Base-by-base conservation (phyloP, 2,797 vertebrate species). In the Mus minutoides region DNA sequence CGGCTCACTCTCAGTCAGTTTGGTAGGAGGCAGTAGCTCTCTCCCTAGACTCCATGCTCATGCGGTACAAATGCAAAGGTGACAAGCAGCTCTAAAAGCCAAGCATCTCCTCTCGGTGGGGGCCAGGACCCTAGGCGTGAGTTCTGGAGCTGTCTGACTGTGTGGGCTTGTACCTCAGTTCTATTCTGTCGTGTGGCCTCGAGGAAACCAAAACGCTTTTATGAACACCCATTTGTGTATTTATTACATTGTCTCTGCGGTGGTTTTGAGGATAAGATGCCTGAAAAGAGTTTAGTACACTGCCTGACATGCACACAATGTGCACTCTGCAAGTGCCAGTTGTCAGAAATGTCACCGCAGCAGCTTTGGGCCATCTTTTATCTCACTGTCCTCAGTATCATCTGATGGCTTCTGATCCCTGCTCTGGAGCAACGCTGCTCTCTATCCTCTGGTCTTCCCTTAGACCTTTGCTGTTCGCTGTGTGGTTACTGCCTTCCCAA, bases 1-100 rank as follows among this genome's bases (percentile, higher is more conserved):
- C 0, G 2, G 83, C 90, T 77, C 46, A n/a, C 88, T 86, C 52
- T 37, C 77, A 71, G 93, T 80, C 94, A 67, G 29, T 89, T 97
- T 86, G 21, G 79, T 52, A 83, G 92, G 80, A 94, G 92, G n/a
- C 79, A 82, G 69, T 73, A 52, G 34, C 92, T 96, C 94, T 49
- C 49, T 96, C 76, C 84, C 82, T 40, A 5, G 83, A 77, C 71
- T 78, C 86, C 80, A 1, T 90, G 71, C 88, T 87, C 83, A 26
- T 11, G 49, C 49, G 89, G 22, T 83, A 88, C 76, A 90, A 84
- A 91, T 31, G 43, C 49, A 64, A 94, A 64, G 43, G 82, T 78
- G 83, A 40, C n/a, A 71, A 79, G 46, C n/a, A 37, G 69, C 46
- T 82, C 64, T 71, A 56, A 84, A 76, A 73, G 78, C 26, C 54